phyloP scores from a whole-genome alignment of 2,113 vertebrate genomes.

The Phyllopteryx taeniolatus region DNA sequence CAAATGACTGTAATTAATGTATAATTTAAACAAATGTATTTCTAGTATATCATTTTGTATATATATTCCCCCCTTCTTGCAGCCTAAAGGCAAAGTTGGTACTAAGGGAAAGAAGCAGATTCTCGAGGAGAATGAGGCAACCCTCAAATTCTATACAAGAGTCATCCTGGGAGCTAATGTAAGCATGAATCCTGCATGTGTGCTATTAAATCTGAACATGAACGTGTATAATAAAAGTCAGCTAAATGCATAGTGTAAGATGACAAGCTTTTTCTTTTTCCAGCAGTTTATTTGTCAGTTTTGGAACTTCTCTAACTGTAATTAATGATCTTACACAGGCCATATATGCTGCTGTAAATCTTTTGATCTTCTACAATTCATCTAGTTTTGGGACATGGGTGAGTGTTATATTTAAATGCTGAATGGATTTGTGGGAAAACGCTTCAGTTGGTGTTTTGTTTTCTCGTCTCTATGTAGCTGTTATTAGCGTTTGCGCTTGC shows the following conservation, averaged over 20 bases:
- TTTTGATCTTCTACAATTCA: slow-evolving; percentile 83
- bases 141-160: slow-evolving; percentile 88
- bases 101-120: slow-evolving; percentile 98
- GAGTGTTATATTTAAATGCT: slow-evolving; percentile 52
- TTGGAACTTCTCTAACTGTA: background rate
- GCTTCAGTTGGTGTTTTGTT: background rate
- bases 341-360: slow-evolving; percentile 82
- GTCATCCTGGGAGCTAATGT: slow-evolving; percentile 93
- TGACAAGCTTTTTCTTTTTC: background rate
- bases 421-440: background rate
- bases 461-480: slow-evolving; percentile 59
- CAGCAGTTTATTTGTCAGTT: background rate
- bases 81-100: slow-evolving; percentile 96
- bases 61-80: background rate
- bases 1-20: background rate
- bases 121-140: slow-evolving; percentile 88
- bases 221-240: background rate
- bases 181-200: slow-evolving; percentile 50
- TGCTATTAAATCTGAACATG: background rate
- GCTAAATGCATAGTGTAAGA: background rate
- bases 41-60: background rate
- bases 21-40: background rate
- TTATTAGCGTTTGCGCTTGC: slow-evolving; percentile 79
- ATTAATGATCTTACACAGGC: slow-evolving; percentile 67
- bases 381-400: slow-evolving; percentile 93